Base-by-base conservation (phyloP, 2,888 invertebrate species). In the Ptychoptera contaminata region DNA sequence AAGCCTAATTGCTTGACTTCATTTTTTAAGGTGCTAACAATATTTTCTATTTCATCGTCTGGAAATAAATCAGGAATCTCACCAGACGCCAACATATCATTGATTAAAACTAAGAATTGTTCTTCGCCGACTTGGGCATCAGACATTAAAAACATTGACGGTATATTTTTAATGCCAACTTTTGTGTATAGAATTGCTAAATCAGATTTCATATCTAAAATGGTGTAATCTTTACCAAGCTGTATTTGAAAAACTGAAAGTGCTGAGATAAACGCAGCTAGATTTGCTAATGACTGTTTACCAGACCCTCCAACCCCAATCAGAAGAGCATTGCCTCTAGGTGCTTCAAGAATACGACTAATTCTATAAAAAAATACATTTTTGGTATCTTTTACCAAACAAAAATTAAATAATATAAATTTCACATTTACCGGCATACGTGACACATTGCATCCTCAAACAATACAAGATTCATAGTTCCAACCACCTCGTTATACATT, bases 221-320 rank as follows among this genome's bases (percentile, higher is more conserved):
- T 74, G 4, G 79, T 72, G 62, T 93, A 94, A 31, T 90, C 92
- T 61, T 91, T 90, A 48, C 80, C 77, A 11, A 94, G 70, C 54
- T 92, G 88, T 34, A 94, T 76, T 68, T 94, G 94, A 63, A 90
- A 91, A 1, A 93, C 90, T 61, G 91, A 91, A 36, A 93, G 72
- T 2, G 84, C 79, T 8, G 91, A 87, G 48, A 96, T 90, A 59
- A 84, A 94, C 0, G 93, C 81, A 0, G 94, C 82, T 15, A 96
- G 69, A 31, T 92, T 72, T 0, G 92, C 84, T 42, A 96, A 68
- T 2, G 90, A 90, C 66, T 94, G 94, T 60, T 94, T 93, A 37
- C 94, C 94, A 44, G 88, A 90, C 34, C 94, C 94, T 16, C 94
- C 94, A 0, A 96, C 94, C 11, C 94, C 94, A n/a, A 94, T 83